Evolutionary conservation across 1,140 invertebrate species (phyloP).

Genomic region (Stegodyphus mimosarum): DNA sequence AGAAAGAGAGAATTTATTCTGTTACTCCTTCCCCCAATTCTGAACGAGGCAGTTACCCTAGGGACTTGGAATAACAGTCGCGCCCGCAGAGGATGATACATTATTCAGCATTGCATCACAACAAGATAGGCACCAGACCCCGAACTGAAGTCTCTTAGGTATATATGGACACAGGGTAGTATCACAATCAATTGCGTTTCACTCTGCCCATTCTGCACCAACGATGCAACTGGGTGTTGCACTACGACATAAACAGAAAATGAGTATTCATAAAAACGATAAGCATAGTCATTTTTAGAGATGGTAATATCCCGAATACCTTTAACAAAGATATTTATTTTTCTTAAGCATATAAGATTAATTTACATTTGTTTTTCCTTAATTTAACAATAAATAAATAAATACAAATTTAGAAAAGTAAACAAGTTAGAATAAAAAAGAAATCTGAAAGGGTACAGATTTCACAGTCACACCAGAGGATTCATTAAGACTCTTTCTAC

Average conservation of each 20-base stretch:
- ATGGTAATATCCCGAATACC: too few relatives aligned
- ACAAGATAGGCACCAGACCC: conserved; percentile 32
- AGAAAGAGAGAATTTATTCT: conserved; percentile 42
- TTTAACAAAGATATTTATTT: too few relatives aligned
- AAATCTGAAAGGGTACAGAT: too few relatives aligned
- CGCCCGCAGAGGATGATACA: conserved; percentile 51
- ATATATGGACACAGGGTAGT: conserved; percentile 3
- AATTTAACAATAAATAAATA: too few relatives aligned
- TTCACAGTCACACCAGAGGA: too few relatives aligned
- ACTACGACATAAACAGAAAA: neutral
- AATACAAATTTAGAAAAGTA: too few relatives aligned
- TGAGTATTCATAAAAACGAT: neutral
- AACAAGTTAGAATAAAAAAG: too few relatives aligned
- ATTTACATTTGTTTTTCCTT: too few relatives aligned
- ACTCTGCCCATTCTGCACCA: neutral
- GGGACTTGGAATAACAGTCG: conserved; percentile 50
- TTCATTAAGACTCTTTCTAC: too few relatives aligned
- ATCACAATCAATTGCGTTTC: conserved; percentile 34
- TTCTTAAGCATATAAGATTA: too few relatives aligned
- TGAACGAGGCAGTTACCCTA: conserved; percentile 18
- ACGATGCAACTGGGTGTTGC: neutral
- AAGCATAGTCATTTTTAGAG: too few relatives aligned
- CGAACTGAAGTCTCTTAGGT: conserved; percentile 26
- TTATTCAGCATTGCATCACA: conserved; percentile 59
- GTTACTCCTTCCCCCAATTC: conserved; percentile 6